phyloP scores from a whole-genome alignment of 1,140 invertebrate genomes.

The Drosophila prosaltans region DNA sequence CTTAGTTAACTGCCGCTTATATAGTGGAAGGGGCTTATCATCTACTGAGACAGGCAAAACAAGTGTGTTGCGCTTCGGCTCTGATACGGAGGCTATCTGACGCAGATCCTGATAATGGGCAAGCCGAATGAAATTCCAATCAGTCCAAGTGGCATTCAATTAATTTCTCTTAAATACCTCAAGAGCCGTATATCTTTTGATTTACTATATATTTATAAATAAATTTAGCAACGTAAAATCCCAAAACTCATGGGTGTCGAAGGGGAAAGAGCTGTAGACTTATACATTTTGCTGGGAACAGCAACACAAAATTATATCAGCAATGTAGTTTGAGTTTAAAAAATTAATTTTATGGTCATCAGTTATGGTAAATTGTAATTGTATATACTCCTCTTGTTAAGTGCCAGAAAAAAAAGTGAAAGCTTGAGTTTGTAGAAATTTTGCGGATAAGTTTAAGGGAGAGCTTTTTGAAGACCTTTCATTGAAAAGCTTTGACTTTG shows the following conservation, averaged over 20 bases:
- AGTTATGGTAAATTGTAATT: neutral
- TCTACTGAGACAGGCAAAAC: constrained; percentile 1
- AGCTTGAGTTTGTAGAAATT: neutral
- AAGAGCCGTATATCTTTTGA: constrained; percentile 6
- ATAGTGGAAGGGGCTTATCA: constrained; percentile 51
- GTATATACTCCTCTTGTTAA: too few relatives aligned
- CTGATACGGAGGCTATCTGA: constrained; percentile 44
- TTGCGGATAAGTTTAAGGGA: neutral
- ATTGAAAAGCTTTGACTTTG: neutral
- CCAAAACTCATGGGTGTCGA: neutral
- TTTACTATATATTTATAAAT: neutral
- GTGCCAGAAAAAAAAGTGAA: neutral
- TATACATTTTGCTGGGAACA: neutral
- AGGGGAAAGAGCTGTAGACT: too few relatives aligned
- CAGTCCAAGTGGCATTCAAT: constrained; percentile 60
- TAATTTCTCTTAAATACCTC: constrained; percentile 54
- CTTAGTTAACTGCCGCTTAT: constrained; percentile 32
- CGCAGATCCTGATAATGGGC: constrained; percentile 48
- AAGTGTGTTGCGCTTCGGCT: constrained; percentile 26
- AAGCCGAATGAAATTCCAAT: constrained; percentile 59
- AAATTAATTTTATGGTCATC: neutral
- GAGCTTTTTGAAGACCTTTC: constrained; percentile 4
- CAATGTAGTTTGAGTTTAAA: neutral
- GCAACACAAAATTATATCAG: too few relatives aligned
- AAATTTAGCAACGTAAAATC: neutral